A percentile compares a stretch with the other conserved stretches of the same genome.
Evolutionary conservation across 92 coral and sea anemone genomes (phyloP).

Genomic region (Pocillopora meandrina): DNA sequence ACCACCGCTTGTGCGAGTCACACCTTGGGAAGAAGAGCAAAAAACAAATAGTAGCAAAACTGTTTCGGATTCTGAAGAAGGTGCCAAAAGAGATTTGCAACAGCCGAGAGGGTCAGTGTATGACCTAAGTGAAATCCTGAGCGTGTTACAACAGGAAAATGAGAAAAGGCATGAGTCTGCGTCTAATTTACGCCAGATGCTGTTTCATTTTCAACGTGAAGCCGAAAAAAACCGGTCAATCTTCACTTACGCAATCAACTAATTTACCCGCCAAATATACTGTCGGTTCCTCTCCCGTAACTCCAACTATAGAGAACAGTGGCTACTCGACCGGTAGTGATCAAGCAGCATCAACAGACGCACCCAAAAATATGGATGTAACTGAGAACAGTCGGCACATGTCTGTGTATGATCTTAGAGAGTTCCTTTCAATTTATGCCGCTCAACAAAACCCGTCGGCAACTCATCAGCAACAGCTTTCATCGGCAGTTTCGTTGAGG

Average conservation of each 20-base stretch:
- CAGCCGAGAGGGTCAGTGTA: conserved; percentile 65
- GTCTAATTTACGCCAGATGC: conserved; percentile 64
- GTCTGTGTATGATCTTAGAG: conserved; percentile 72
- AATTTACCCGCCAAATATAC: not conserved
- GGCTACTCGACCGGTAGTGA: not conserved
- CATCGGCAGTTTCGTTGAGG: conserved; percentile 7
- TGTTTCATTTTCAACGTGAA: conserved; percentile 63
- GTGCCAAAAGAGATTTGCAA: not conserved
- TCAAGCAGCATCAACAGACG: not conserved
- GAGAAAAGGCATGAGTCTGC: conserved; percentile 54
- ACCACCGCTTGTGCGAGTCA: conserved; percentile 31
- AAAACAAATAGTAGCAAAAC: not conserved
- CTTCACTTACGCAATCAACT: not conserved
- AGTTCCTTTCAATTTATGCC: conserved; percentile 61
- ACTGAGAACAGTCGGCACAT: conserved; percentile 36
- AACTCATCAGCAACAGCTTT: conserved; percentile 19
- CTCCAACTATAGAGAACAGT: conserved; percentile 4
- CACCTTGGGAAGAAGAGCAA: conserved; percentile 19
- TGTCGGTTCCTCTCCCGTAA: not conserved
- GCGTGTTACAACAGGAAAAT: conserved; percentile 57
- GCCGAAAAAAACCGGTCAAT: conserved; percentile 30
- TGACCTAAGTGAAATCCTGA: conserved; percentile 69
- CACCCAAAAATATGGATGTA: not conserved
- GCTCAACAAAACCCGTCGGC: conserved; percentile 20
- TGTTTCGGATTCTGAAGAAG: not conserved